These are phyloP conservation scores for Monochamus alternatus DNA, from an alignment of 2,888 invertebrate genomes.

Conservation along the genomic window DNA sequence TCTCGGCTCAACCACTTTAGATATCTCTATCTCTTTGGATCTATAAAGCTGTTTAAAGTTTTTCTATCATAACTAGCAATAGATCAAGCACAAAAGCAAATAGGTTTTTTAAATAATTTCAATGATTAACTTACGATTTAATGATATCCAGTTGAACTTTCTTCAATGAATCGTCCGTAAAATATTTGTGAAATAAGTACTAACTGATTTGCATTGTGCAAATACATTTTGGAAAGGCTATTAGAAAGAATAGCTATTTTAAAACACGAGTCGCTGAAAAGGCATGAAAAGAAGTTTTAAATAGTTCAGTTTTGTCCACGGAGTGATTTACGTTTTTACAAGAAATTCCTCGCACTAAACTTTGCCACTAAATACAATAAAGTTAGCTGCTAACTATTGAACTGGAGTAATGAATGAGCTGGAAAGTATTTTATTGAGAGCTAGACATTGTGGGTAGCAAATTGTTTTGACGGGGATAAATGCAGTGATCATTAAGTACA, in stretches of 20 bases:
- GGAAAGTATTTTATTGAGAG: conserved; percentile 48
- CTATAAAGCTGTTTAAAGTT: too few species aligned
- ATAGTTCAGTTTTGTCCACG: not conserved
- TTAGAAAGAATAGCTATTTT: not conserved
- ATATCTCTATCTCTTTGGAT: too few species aligned
- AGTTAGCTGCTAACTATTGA: conserved; percentile 35
- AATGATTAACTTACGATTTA: too few species aligned
- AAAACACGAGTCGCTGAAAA: not conserved
- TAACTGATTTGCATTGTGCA: too few species aligned
- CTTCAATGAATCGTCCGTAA: too few species aligned
- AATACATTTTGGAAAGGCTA: too few species aligned
- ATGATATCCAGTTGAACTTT: too few species aligned
- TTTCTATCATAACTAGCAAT: too few species aligned
- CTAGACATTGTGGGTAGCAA: conserved; percentile 45
- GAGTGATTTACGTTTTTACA: conserved; percentile 6
- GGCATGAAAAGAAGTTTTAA: conserved; percentile 2
- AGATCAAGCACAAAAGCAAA: too few species aligned
- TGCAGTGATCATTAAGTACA: conserved; percentile 51
- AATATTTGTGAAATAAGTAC: too few species aligned
- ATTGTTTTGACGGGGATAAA: conserved; percentile 54
- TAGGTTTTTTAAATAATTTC: too few species aligned
- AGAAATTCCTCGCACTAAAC: not conserved
- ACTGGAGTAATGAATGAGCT: conserved; percentile 46
- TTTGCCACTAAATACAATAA: conserved; percentile 19
- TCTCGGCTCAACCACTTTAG: too few species aligned